Base-by-base conservation (phyloP, 2,113 vertebrate genomes). In the Pantherophis guttatus region DNA sequence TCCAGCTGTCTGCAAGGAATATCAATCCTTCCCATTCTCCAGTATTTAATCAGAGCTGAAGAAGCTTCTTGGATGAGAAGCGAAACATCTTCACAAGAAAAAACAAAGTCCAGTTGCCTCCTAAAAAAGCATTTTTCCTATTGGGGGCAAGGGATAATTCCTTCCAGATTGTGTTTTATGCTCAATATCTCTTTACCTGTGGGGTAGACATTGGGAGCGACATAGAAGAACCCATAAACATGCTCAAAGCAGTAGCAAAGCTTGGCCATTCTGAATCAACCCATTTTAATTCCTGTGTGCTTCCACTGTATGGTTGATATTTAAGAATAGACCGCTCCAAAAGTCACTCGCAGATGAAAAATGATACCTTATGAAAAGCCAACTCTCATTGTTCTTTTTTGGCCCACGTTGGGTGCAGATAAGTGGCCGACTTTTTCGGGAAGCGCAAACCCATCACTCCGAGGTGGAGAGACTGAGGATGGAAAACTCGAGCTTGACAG, bases 401-500 rank as follows among this genome's bases (percentile, higher is more conserved):
- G 92, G 94, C 95, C 94, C 58, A 8, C 94, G 48, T 97, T 96
- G 95, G 44, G 93, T 95, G n/a, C 95, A 98, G 98, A 96, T 98
- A 95, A 97, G 96, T 95, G 97, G 92, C 94, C 95, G n/a, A 29
- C 92, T 97, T 95, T 97, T 94, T 94, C 95, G 0, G 91, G 96
- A 97, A 93, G 96, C 96, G 93, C 96, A 96, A 91, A 95, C 95
- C 92, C 96, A 90, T n/a, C 8, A 75, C 93, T 96, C 94, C 90
- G 97, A 97, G 95, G 96, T 97, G 95, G 96, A 97, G 93, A 96
- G 97, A 95, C 97, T 98, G 97, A 97, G 95, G 96, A 97, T 86
- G 11, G 97, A 97, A 96, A 97, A 98, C 96, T 97, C 96, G 91
- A 97, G 97, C 95, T 97, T 98, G 89, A 97, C 96, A 75, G 96